Conservation (phyloP, 2,888 invertebrate genomes). For the Dolichomitus sp. region DNA sequence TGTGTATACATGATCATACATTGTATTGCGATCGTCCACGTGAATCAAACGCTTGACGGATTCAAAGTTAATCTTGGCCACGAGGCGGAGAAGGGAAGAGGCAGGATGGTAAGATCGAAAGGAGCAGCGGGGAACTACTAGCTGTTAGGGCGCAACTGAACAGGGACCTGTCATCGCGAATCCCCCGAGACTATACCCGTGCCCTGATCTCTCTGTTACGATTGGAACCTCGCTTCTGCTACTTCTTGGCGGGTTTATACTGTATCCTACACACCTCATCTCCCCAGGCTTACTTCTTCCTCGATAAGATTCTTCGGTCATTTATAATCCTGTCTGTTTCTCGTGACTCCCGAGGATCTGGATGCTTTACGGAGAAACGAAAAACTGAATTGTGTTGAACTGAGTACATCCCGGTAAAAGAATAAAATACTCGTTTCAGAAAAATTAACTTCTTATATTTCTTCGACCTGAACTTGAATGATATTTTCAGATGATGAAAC, state of each 20-base stretch:
- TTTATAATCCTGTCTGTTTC: slow-evolving; percentile 79
- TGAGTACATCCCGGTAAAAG: neutral
- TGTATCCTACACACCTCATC: slow-evolving; percentile 59
- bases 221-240: slow-evolving; percentile 75
- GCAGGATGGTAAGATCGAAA: slow-evolving; percentile 50
- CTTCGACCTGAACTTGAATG: neutral
- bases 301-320: slow-evolving; percentile 82
- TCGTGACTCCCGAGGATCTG: slow-evolving; percentile 39
- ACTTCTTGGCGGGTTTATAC: slow-evolving; percentile 16
- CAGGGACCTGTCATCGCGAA: slow-evolving; percentile 82
- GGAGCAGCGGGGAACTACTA: slow-evolving; percentile 57
- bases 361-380: slow-evolving; percentile 15
- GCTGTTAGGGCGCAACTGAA: slow-evolving; percentile 59
- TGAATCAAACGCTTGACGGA: slow-evolving; percentile 68
- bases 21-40: slow-evolving; percentile 38
- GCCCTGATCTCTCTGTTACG: slow-evolving; percentile 82
- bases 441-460: slow-evolving; percentile 67
- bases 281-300: slow-evolving; percentile 60
- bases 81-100: slow-evolving; percentile 69
- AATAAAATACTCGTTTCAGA: slow-evolving; percentile 43
- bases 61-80: slow-evolving; percentile 80
- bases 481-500: neutral
- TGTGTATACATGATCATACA: slow-evolving; percentile 34
- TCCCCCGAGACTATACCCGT: slow-evolving; percentile 77
- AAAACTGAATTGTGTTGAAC: neutral